These are phyloP conservation scores for Phyllotreta cruciferae DNA, from an alignment of 2,888 invertebrate genomes.

Conservation along the genomic window DNA sequence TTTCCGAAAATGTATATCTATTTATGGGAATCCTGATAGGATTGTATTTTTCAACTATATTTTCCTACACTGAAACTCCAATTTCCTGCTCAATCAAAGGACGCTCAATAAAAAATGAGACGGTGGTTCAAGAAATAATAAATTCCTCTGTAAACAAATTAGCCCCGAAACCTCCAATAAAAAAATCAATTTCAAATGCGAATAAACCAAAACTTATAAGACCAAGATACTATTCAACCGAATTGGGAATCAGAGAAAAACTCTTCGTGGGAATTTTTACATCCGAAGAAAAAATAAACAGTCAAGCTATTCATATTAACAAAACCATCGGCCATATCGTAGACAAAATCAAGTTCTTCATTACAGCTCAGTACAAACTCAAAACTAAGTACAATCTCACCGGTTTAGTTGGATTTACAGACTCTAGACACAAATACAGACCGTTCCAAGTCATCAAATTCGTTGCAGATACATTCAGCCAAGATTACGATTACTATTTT, in stretches of 20 bases:
- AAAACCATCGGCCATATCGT: conserved; percentile 84
- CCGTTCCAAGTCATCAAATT: conserved; percentile 91
- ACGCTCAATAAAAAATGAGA: conserved; percentile 36
- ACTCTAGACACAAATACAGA: conserved; percentile 75
- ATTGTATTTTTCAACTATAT: conserved; percentile 48
- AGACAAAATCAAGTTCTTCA: conserved; percentile 73
- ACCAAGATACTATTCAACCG: conserved; percentile 93
- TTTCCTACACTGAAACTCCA: conserved; percentile 32
- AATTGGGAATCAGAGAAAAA: conserved; percentile 90
- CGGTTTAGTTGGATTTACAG: conserved; percentile 84
- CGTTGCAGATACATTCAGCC: conserved; percentile 85
- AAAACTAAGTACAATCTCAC: conserved; percentile 55
- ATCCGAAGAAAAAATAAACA: conserved; percentile 74
- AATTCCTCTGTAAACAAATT: conserved; percentile 45
- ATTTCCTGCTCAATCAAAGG: conserved; percentile 3
- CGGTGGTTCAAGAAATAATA: conserved; percentile 43
- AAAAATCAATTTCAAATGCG: conserved; percentile 40
- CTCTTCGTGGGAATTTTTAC: conserved; percentile 87
- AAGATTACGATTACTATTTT: conserved; percentile 93
- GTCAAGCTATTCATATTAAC: conserved; percentile 84
- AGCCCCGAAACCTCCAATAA: conserved; percentile 41
- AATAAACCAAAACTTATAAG: conserved; percentile 69
- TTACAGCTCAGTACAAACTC: conserved; percentile 59
- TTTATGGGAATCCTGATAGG: conserved; percentile 52
- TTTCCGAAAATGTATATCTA: conserved; percentile 51